These are phyloP conservation scores for Theristicus caerulescens DNA, from an alignment of 2,113 vertebrate species.

Conservation along the genomic window DNA sequence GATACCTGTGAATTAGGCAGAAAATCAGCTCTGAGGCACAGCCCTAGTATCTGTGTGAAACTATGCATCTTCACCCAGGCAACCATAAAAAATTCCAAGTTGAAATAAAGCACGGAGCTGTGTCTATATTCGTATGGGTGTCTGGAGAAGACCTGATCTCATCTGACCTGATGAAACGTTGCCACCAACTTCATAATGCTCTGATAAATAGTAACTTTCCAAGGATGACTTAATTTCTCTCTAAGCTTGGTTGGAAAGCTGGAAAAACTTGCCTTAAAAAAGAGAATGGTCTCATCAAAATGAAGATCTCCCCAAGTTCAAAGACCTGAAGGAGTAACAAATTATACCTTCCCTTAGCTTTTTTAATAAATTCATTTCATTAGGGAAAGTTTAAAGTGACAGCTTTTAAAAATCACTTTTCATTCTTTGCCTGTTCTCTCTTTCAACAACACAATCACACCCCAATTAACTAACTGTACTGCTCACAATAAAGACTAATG, in stretches of 20 bases:
- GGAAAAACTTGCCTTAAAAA: slow-evolving; percentile 27
- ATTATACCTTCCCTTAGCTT: neutral
- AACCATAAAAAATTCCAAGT: neutral
- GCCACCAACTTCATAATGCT: neutral
- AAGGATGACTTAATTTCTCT: slow-evolving; percentile 1
- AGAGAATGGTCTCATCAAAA: neutral
- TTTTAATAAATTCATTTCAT: slow-evolving; percentile 8
- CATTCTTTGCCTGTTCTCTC: slow-evolving; percentile 3
- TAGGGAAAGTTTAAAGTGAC: slow-evolving; percentile 16
- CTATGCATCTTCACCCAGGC: neutral
- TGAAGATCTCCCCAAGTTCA: neutral
- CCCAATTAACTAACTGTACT: slow-evolving; percentile 44
- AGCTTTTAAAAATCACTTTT: slow-evolving; percentile 42
- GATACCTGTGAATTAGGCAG: neutral
- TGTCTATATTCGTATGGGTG: neutral
- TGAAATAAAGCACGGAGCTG: neutral
- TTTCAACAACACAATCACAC: slow-evolving; percentile 5
- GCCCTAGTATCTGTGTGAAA: neutral
- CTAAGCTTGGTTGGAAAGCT: slow-evolving; percentile 6
- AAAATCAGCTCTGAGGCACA: neutral
- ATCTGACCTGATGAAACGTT: neutral
- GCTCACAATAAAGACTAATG: slow-evolving; percentile 52
- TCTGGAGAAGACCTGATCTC: slow-evolving; percentile 10
- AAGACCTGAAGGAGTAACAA: slow-evolving; percentile 10
- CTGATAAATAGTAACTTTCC: slow-evolving; percentile 34